These are phyloP conservation scores for Antrozous pallidus DNA, from an alignment of 2,797 vertebrate genomes.

Conservation along the genomic window DNA sequence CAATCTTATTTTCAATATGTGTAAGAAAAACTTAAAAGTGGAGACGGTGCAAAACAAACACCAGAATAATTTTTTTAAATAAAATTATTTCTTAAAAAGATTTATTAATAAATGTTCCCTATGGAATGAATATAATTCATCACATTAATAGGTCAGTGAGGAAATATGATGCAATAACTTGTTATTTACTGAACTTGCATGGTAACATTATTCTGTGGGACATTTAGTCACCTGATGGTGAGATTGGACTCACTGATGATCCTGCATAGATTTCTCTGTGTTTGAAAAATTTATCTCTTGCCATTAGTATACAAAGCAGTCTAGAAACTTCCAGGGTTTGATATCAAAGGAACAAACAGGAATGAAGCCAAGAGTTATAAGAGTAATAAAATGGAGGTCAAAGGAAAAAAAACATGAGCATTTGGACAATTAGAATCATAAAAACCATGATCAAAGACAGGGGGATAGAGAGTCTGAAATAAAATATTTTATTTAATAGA, in stretches of 20 bases:
- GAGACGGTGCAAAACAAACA: neutral
- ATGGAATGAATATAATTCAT: slow-evolving; percentile 26
- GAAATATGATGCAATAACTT: slow-evolving; percentile 24
- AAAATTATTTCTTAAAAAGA: neutral
- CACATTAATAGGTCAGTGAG: slow-evolving; percentile 38
- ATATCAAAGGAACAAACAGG: neutral
- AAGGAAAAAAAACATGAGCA: neutral
- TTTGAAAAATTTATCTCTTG: neutral
- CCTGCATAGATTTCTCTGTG: neutral
- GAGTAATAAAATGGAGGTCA: neutral
- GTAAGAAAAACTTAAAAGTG: neutral
- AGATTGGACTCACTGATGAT: slow-evolving; percentile 18
- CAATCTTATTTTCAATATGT: neutral
- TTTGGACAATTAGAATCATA: neutral
- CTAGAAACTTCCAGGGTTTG: neutral
- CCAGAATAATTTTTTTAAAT: neutral
- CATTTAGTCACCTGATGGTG: slow-evolving; percentile 35
- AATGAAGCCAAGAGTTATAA: neutral
- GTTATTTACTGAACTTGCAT: slow-evolving; percentile 17
- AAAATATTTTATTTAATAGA: neutral
- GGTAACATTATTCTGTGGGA: neutral
- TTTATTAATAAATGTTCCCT: slow-evolving; percentile 33
- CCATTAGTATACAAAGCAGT: neutral
- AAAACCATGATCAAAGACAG: neutral
- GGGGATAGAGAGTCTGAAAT: neutral